These are phyloP conservation scores for Psittacula echo DNA, from an alignment of 2,797 vertebrate species.

Conservation along the genomic window DNA sequence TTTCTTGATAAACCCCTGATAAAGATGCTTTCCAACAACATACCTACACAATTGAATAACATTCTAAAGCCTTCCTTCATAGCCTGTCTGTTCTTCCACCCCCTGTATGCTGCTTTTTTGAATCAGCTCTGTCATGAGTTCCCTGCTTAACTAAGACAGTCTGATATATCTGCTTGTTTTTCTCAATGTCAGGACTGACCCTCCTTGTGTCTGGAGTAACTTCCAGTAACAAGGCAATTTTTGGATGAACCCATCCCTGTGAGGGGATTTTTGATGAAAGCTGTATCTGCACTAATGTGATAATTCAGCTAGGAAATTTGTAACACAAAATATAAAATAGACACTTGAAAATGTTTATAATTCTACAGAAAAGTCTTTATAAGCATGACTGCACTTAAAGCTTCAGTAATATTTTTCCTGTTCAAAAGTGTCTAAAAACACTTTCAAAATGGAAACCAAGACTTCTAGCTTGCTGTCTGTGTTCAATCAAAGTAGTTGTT, in stretches of 20 bases:
- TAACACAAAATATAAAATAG: not conserved
- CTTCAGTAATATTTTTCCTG: not conserved
- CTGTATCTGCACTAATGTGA: not conserved
- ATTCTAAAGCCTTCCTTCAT: not conserved
- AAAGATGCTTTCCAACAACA: not conserved
- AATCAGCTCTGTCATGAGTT: not conserved
- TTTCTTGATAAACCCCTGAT: not conserved
- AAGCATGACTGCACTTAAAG: not conserved
- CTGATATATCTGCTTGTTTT: not conserved
- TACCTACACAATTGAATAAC: no score
- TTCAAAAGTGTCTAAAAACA: not conserved
- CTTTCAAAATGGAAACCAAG: not conserved
- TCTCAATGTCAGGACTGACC: not conserved
- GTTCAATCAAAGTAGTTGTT: fast-evolving
- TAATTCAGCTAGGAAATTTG: not conserved
- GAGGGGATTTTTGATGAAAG: not conserved
- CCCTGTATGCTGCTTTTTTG: not conserved
- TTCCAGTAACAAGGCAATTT: not conserved
- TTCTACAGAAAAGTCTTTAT: not conserved
- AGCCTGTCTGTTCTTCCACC: not conserved
- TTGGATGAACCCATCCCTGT: not conserved
- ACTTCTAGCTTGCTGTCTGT: not conserved
- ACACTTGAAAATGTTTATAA: not conserved
- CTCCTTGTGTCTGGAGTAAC: not conserved
- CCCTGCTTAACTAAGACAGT: not conserved